Conservation (phyloP, 2,888 invertebrate genomes). For the Vannuccia rotundouncinata region DNA sequence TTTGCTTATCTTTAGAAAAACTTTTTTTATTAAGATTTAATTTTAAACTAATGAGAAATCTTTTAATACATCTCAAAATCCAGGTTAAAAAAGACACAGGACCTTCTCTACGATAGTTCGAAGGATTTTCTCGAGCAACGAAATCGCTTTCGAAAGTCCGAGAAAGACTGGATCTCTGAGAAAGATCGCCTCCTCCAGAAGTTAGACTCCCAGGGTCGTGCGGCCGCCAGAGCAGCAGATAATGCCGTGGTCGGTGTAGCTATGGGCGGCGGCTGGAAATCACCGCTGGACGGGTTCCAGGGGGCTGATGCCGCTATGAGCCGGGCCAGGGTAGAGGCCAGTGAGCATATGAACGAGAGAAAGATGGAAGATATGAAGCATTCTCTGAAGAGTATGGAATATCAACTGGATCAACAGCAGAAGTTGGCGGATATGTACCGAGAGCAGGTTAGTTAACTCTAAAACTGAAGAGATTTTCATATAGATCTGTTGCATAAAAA, state of each 20-base stretch:
- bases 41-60: no score
- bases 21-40: no score
- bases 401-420: constrained; percentile 51
- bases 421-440: constrained; percentile 55
- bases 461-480: no score
- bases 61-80: no score
- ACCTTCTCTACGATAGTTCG: constrained; percentile 56
- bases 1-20: no score
- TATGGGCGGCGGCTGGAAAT: background rate
- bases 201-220: constrained; percentile 44
- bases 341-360: constrained; percentile 28
- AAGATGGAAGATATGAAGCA: constrained; percentile 34
- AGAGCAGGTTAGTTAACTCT: constrained; percentile 50
- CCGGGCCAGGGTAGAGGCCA: background rate
- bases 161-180: constrained; percentile 55
- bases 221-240: constrained; percentile 33
- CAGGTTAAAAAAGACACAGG: constrained; percentile 56
- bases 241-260: background rate
- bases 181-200: constrained; percentile 53
- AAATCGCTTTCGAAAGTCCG: constrained; percentile 50
- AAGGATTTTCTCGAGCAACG: constrained; percentile 54
- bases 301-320: background rate
- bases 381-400: constrained; percentile 47
- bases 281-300: background rate
- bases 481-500: background rate